Evolutionary conservation across 2,797 vertebrate species (phyloP).

Genomic region (Crax fasciolata): DNA sequence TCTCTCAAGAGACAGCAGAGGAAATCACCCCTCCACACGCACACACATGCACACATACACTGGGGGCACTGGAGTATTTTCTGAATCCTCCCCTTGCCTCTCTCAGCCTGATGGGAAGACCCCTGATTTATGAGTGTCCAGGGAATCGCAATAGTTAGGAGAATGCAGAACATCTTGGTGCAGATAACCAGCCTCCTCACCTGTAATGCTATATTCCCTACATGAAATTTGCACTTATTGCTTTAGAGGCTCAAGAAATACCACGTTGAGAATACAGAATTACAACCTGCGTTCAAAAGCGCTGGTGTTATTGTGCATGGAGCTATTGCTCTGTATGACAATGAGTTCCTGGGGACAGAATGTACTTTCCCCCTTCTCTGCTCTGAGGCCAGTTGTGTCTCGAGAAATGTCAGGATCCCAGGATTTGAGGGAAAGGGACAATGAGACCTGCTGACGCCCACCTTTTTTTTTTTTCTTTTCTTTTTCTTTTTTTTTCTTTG

Average conservation of each 20-base stretch:
- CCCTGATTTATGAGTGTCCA: background rate
- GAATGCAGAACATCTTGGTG: background rate
- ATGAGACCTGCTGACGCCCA: rapidly evolving
- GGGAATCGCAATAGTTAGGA: background rate
- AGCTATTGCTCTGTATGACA: background rate
- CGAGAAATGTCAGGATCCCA: background rate
- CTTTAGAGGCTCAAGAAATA: background rate
- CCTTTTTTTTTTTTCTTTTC: background rate
- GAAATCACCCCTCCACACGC: background rate
- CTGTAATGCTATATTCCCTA: rapidly evolving
- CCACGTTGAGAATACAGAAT: background rate
- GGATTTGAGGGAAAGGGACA: background rate
- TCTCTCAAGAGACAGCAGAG: background rate
- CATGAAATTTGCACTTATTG: background rate
- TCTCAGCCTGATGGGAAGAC: background rate
- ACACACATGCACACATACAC: rapidly evolving
- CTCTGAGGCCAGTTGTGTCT: background rate
- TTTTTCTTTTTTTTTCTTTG: too few relatives aligned
- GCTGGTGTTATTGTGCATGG: background rate
- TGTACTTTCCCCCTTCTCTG: background rate
- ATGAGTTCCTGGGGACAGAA: background rate
- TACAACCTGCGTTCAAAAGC: background rate
- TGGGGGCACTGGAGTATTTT: background rate
- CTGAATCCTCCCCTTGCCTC: background rate
- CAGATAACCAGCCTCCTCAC: background rate